Conservation (phyloP, 2,888 invertebrate species). For the Prosapia bicincta region DNA sequence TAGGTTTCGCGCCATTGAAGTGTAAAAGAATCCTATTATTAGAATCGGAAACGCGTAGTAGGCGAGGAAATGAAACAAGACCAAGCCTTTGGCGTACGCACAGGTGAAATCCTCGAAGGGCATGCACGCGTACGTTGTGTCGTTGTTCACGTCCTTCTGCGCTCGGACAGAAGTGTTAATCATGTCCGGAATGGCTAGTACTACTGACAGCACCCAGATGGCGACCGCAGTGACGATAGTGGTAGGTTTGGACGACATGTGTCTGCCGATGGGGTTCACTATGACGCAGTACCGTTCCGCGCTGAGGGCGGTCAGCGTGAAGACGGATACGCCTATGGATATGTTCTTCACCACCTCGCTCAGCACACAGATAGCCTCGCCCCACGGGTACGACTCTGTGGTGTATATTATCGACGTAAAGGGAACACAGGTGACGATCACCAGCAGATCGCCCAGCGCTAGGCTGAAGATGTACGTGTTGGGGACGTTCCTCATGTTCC, state of each 20-base stretch:
- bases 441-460: conserved; percentile 79
- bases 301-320: conserved; percentile 86
- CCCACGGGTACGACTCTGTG: conserved; percentile 53
- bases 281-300: conserved; percentile 90
- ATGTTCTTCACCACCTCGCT: conserved; percentile 86
- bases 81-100: conserved; percentile 61
- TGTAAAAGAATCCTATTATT: conserved; percentile 85
- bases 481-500: conserved; percentile 80
- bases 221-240: conserved; percentile 64
- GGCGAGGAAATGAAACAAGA: conserved; percentile 62
- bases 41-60: conserved; percentile 83
- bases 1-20: conserved; percentile 82
- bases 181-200: conserved; percentile 75
- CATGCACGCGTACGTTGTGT: conserved; percentile 59
- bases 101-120: conserved; percentile 63
- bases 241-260: conserved; percentile 70
- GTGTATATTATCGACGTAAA: conserved; percentile 81
- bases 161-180: conserved; percentile 61
- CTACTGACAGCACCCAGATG: conserved; percentile 76
- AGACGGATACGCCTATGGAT: conserved; percentile 89
- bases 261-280: conserved; percentile 79
- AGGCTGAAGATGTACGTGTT: conserved; percentile 83
- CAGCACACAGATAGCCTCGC: conserved; percentile 44
- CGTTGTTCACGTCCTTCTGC: conserved; percentile 52
- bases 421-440: conserved; percentile 79